Base-by-base conservation (phyloP, 2,888 invertebrate genomes). In the Sphaerophoria taeniata region DNA sequence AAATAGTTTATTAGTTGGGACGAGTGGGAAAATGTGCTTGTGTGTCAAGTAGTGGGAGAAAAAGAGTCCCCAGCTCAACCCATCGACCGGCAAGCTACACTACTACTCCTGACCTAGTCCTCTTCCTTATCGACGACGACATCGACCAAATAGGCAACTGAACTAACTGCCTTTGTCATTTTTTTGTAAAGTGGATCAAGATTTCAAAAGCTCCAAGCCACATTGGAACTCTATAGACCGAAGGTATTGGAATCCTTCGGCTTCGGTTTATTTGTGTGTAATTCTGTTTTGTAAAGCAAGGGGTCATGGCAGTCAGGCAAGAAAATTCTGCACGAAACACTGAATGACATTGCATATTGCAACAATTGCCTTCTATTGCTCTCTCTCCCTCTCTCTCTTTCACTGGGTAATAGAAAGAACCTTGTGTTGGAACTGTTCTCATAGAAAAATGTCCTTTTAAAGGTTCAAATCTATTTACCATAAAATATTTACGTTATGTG, bases 1-100 rank as follows among this genome's bases (percentile, higher is more conserved):
- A 65, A 78, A 78, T 78, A 71, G 33, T 71, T 78, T 65, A 78
- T 78, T 58, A 78, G 71, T 33, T n/a, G 47, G 47, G 33, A 34
- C 53, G 12, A 60, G 36, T 39, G n/a, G 49, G n/a, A 71, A 58
- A 78, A 78, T 78, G 71, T 65, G 63, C 63, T 51, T 45, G 61
- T 36, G 31, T 70, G 45, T 56, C 55, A 70, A 63, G 70, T 43
- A 56, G 39, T 24, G 60, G 34, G 55, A 33, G 24, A 12, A 0
- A 11, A 65, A 65, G 24, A 49, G 6, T 1, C 16, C 3, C 3
- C 24, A 11, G 24, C 24, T 43, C 12, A 43, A 43, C 11, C 11
- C 36, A 16, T 16, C 43, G 31, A 7, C 65, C 43, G 34, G 49
- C 12, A 16, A 65, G 14, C 39, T 34, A 49, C 14, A 49, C 34